Conservation (phyloP, 2,888 invertebrate genomes). For the Physocephala rufipes region DNA sequence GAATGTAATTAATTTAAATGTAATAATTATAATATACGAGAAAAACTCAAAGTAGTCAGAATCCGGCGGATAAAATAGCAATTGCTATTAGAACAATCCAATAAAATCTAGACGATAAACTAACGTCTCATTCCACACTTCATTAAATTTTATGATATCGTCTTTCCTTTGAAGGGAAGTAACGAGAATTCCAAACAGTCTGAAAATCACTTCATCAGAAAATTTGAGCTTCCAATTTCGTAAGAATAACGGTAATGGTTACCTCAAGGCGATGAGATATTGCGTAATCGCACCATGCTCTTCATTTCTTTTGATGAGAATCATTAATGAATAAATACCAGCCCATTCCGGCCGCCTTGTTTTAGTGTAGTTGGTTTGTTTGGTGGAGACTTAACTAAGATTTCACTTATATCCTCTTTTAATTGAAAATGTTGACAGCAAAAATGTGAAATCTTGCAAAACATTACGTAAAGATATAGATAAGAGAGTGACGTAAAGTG, state of each 20-base stretch:
- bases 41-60: neutral
- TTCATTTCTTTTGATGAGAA: too few species aligned
- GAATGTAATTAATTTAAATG: too few species aligned
- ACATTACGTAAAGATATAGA: neutral
- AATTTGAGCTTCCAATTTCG: neutral
- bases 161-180: neutral
- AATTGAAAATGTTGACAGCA: conserved; percentile 34
- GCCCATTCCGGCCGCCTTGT: neutral
- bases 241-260: too few species aligned
- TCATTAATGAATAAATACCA: too few species aligned
- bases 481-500: neutral
- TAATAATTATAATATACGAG: too few species aligned
- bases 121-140: neutral
- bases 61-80: too few species aligned
- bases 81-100: neutral
- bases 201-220: conserved; percentile 9
- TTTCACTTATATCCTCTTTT: conserved; percentile 29
- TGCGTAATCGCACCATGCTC: too few species aligned
- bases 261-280: too few species aligned
- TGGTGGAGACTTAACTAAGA: conserved; percentile 19
- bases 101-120: neutral
- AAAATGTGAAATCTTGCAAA: neutral
- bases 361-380: conserved; percentile 20
- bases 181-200: conserved; percentile 3
- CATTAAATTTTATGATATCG: conserved; percentile 8